phyloP scores from a whole-genome alignment of 1,140 invertebrate genomes.

The Atta texana region DNA sequence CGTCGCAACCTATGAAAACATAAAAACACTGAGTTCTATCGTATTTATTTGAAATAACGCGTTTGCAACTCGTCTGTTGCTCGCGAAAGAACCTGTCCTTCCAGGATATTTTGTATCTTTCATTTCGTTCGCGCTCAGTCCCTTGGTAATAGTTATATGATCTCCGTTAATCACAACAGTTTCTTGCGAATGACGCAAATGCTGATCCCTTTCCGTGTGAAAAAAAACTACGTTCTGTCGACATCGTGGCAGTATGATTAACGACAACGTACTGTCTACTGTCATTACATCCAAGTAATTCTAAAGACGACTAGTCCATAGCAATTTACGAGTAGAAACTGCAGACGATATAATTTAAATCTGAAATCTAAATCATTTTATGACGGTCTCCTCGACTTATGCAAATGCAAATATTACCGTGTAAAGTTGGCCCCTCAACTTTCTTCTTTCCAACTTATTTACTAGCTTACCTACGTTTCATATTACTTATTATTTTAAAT shows the following conservation, averaged over 20 bases:
- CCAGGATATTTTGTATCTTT: slow-evolving; percentile 28
- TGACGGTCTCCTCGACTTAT: background rate
- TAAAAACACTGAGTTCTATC: background rate
- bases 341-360: slow-evolving; percentile 22
- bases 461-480: background rate
- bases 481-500: slow-evolving; percentile 3
- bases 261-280: slow-evolving; percentile 48
- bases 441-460: background rate
- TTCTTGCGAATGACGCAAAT: slow-evolving; percentile 54
- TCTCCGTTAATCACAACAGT: slow-evolving; percentile 49
- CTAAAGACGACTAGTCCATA: background rate
- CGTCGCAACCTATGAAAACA: background rate
- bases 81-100: slow-evolving; percentile 31
- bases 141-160: slow-evolving; percentile 60
- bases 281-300: slow-evolving; percentile 22
- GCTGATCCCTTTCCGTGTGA: slow-evolving; percentile 52
- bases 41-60: background rate
- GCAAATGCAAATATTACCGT: background rate
- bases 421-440: no score
- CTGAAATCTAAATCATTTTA: slow-evolving; percentile 4
- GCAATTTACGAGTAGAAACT: slow-evolving; percentile 29
- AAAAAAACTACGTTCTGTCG: slow-evolving; percentile 56
- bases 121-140: background rate
- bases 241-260: slow-evolving; percentile 55
- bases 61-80: slow-evolving; percentile 36